Evolutionary conservation across 2,797 vertebrate species (phyloP).

Genomic region (Leptatherina wallacei): DNA sequence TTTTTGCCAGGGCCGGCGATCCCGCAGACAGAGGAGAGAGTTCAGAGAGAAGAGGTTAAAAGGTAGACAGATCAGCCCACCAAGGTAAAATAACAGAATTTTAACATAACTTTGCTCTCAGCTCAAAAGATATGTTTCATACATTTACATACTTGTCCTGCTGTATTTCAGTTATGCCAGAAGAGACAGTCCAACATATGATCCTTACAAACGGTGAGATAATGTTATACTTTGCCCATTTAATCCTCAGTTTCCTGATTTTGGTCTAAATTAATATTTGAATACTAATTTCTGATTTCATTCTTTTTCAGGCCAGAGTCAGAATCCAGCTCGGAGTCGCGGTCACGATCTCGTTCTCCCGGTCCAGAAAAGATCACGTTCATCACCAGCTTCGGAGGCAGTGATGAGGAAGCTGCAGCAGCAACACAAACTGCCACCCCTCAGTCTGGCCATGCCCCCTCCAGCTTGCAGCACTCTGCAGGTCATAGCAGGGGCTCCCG

Average conservation of each 20-base stretch:
- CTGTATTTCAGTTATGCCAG: slow-evolving; percentile 88
- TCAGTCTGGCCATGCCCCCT: slow-evolving; percentile 79
- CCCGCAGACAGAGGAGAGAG: slow-evolving; percentile 93
- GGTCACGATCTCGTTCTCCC: slow-evolving; percentile 87
- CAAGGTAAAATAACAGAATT: slow-evolving; percentile 82
- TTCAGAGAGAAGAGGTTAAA: slow-evolving; percentile 96
- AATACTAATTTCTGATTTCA: slow-evolving; percentile 3
- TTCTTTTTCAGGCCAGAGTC: slow-evolving; percentile 85
- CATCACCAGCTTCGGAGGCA: slow-evolving; percentile 97
- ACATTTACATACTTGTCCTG: neutral
- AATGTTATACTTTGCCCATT: neutral
- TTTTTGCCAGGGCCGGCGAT: slow-evolving; percentile 88
- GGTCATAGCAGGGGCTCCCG: slow-evolving; percentile 96
- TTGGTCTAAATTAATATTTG: neutral
- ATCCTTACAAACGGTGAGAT: slow-evolving; percentile 94
- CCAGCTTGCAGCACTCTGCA: slow-evolving; percentile 86
- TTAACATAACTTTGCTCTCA: neutral
- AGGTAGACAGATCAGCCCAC: slow-evolving; percentile 96
- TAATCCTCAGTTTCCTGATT: neutral
- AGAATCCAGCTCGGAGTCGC: slow-evolving; percentile 90
- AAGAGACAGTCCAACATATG: slow-evolving; percentile 96
- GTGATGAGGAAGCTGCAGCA: slow-evolving; percentile 88
- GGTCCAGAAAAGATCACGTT: slow-evolving; percentile 95
- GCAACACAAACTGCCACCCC: slow-evolving; percentile 73
- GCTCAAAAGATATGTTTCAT: neutral